Evolutionary conservation across 2,888 invertebrate genomes (phyloP).

Genomic region (Temnothorax rugatulus): DNA sequence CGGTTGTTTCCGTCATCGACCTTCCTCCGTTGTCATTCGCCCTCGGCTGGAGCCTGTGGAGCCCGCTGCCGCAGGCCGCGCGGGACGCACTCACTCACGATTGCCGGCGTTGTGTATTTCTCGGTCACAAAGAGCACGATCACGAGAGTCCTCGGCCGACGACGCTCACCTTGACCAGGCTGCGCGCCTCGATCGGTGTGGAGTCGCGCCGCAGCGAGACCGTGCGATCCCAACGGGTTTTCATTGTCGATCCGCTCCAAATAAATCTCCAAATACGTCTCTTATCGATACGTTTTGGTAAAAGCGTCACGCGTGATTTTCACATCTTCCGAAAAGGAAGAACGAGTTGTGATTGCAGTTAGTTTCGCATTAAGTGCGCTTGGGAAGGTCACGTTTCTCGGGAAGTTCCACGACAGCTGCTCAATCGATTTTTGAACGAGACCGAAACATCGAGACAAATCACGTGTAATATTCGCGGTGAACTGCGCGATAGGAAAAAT

Average conservation of each 20-base stretch:
- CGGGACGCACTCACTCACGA: conserved; percentile 30
- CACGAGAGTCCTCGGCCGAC: conserved; percentile 62
- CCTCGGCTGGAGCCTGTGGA: not conserved
- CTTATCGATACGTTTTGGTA: not conserved
- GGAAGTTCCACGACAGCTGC: not conserved
- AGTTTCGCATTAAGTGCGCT: not conserved
- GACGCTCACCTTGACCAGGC: conserved; percentile 73
- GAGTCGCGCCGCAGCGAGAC: conserved; percentile 10
- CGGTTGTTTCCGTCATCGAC: conserved; percentile 12
- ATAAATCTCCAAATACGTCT: not conserved
- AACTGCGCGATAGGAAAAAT: not conserved
- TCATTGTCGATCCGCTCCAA: not conserved
- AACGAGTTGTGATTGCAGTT: not conserved
- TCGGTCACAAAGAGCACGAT: conserved; percentile 75
- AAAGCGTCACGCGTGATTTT: not conserved
- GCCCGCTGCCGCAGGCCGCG: not conserved
- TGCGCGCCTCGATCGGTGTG: conserved; percentile 46
- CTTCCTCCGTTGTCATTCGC: conserved; percentile 39
- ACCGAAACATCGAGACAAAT: not conserved
- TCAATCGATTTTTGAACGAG: not conserved
- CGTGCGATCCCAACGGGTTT: not conserved
- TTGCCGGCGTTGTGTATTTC: conserved; percentile 49
- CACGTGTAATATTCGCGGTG: not conserved
- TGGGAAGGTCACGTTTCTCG: not conserved
- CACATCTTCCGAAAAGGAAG: not conserved